Evolutionary conservation across 2,797 vertebrate species (phyloP), one percentile per base, ranked within the genome.

Genomic region (Sebastes wilsoni): DNA sequence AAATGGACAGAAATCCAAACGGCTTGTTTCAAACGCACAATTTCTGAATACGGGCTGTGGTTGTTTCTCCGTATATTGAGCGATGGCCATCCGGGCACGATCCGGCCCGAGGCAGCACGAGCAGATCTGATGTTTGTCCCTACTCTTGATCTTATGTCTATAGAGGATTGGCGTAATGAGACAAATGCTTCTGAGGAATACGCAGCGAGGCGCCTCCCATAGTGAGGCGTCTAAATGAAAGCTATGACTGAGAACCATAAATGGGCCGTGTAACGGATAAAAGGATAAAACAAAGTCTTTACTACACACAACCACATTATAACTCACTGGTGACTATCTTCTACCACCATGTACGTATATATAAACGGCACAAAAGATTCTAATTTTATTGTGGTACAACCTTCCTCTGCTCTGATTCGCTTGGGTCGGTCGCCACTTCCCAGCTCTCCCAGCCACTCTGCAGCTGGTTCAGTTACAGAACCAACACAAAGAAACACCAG

Each of bases 371-470:
- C 62, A 60, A 16, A 30, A 28, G 59, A 55, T 1, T 59, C 52
- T 55, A 65, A 9, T n/a, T 20, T 46, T 46, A 46, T 46, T 52
- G 0, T 22, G 72, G 70, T 72, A 58, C 84, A 80, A 94, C 92
- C 92, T 94, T 91, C 27, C 9, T 81, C 80, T 91, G 81, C 60
- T 90, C 80, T 32, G 86, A 75, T 6, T 56, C 59, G 18, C 11
- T 54, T 59, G 87, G 75, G 38, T 88, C 88, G 0, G 72, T 1
- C 13, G 52, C 78, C 59, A 82, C 58, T 11, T 91, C 92, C 91
- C 88, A 89, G 75, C 77, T 85, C 64, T 90, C 90, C 87, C 90
- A 88, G 77, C 64, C 85, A 0, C 88, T 92, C 85, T 85, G 87
- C 61, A 91, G 84, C 85, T 85, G 75, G 11, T 78, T 36, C 58